Conservation (phyloP, 2,797 vertebrate genomes). For the Onychomys leucogaster region DNA sequence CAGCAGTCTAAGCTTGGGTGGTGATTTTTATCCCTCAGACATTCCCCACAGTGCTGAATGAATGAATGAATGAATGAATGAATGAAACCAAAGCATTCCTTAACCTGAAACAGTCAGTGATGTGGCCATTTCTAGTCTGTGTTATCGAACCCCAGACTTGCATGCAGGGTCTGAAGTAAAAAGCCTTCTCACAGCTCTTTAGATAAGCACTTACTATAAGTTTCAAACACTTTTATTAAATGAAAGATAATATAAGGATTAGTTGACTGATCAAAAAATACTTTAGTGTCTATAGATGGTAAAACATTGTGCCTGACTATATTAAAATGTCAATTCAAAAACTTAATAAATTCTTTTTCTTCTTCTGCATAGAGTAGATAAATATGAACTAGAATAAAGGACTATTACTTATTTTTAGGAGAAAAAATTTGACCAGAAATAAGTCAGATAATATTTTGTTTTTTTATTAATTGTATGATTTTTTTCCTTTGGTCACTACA, state of each 20-base stretch:
- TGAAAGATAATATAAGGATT: background rate
- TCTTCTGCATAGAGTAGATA: background rate
- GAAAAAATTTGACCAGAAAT: slow-evolving; percentile 15
- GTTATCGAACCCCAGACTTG: background rate
- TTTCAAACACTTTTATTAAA: slow-evolving; percentile 39
- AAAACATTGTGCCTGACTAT: slow-evolving; percentile 16
- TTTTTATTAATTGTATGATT: background rate
- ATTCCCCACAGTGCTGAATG: background rate
- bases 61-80: background rate
- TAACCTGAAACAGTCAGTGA: background rate
- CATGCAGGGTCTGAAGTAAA: background rate
- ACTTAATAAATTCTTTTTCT: background rate
- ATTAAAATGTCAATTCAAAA: slow-evolving; percentile 48
- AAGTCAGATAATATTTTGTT: background rate
- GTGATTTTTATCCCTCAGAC: rapidly evolving
- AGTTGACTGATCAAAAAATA: background rate
- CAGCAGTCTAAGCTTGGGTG: background rate
- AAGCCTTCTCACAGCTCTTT: background rate
- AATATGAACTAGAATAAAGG: background rate
- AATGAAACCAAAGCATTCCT: background rate
- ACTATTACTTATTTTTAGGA: background rate
- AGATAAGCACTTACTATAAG: background rate
- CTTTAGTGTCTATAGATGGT: background rate
- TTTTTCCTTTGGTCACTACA: background rate
- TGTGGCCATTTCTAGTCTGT: background rate